These are phyloP conservation scores for Perodicticus potto DNA, from an alignment of 2,797 vertebrate species.

Conservation along the genomic window DNA sequence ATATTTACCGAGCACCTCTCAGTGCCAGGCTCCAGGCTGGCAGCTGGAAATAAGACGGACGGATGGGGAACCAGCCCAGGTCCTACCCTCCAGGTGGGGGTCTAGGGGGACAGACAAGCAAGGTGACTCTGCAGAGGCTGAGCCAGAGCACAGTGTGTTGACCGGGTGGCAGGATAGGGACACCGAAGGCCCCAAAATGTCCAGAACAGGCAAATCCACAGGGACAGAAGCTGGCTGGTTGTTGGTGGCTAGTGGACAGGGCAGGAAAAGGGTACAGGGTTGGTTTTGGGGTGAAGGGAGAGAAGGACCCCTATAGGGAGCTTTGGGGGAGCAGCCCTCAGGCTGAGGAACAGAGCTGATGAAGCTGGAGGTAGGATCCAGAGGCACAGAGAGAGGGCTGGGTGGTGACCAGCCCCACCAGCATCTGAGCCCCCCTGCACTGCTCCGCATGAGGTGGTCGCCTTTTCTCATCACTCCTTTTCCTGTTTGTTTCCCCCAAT, in stretches of 20 bases:
- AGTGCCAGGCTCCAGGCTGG: background rate
- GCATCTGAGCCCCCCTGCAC: fast-evolving
- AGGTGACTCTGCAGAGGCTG: background rate
- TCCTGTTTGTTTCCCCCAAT: background rate
- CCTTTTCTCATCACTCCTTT: background rate
- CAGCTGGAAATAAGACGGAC: background rate
- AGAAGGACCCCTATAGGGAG: background rate
- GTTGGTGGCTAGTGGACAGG: background rate
- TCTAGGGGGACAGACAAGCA: no score
- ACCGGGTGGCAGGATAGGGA: background rate
- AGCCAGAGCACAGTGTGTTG: background rate
- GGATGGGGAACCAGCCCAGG: background rate
- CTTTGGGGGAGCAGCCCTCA: no score
- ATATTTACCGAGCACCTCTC: background rate
- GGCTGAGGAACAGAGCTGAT: background rate
- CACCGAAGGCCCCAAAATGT: background rate
- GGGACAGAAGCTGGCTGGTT: background rate
- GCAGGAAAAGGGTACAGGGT: background rate
- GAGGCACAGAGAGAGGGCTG: fast-evolving
- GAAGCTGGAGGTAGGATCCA: no score
- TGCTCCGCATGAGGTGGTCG: background rate
- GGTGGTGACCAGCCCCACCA: no score
- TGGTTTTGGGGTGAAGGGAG: background rate
- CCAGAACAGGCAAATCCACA: background rate
- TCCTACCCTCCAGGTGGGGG: fast-evolving